phyloP scores from a whole-genome alignment of 2,113 vertebrate species.

The Etia nguti region DNA sequence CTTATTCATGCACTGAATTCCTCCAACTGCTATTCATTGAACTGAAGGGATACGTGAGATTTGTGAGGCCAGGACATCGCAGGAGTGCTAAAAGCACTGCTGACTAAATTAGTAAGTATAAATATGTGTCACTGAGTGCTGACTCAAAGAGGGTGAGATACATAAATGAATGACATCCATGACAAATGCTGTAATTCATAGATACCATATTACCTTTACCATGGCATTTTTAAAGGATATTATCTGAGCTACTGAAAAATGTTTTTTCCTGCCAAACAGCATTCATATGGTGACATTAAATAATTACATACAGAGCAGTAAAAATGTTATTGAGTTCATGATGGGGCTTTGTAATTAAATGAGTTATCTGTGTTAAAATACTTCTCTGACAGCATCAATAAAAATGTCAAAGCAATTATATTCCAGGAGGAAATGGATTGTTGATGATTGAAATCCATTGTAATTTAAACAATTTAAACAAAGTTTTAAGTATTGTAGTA shows the following conservation, averaged over 20 bases:
- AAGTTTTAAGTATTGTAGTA: not conserved
- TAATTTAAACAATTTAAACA: not conserved
- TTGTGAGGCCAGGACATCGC: not conserved
- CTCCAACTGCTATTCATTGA: not conserved
- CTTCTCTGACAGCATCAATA: not conserved
- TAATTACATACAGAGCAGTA: not conserved
- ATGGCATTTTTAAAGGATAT: not conserved
- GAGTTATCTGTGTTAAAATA: not conserved
- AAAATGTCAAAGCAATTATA: not conserved
- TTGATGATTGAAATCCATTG: not conserved
- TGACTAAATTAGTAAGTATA: not conserved
- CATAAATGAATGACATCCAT: not conserved
- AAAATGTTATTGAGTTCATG: slow-evolving; percentile 3
- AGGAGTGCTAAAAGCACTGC: not conserved
- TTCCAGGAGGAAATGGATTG: not conserved
- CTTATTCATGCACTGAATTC: not conserved
- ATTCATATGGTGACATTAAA: not conserved
- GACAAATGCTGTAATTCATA: slow-evolving; percentile 12
- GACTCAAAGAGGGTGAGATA: not conserved
- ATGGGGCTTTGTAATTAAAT: not conserved
- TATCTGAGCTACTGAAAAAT: not conserved
- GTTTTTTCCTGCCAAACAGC: not conserved
- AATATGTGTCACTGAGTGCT: not conserved
- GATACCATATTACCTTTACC: not conserved
- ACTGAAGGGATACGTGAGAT: not conserved